Percentiles rank a stretch among this genome's conserved stretches.
Evolutionary conservation across 2,797 vertebrate species (phyloP).

Genomic region (Onychomys torridus): DNA sequence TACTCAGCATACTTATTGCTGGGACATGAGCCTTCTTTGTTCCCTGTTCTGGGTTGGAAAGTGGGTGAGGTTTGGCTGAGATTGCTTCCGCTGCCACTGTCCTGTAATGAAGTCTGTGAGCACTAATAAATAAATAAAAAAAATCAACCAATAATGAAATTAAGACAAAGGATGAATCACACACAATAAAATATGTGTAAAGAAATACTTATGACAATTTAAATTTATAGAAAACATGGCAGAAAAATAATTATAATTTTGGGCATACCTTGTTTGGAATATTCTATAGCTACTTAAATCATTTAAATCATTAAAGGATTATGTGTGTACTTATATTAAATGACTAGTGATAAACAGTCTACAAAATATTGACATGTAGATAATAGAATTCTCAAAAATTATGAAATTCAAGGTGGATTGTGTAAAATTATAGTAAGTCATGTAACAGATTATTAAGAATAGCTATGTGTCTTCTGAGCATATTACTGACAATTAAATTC

Average conservation of each 20-base stretch:
- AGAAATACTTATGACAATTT: not conserved
- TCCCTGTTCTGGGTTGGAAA: not conserved
- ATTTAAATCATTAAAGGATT: not conserved
- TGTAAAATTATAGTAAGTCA: not conserved
- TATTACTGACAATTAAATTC: not conserved
- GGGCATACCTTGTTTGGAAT: not conserved
- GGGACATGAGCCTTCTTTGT: not conserved
- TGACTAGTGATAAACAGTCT: not conserved
- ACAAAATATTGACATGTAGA: not conserved
- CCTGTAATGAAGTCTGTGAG: slow-evolving; percentile 77
- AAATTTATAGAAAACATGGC: not conserved
- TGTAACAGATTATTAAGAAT: not conserved
- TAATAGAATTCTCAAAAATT: not conserved
- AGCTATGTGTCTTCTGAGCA: not conserved
- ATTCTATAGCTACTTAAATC: not conserved
- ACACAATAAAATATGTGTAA: not conserved
- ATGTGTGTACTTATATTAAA: not conserved
- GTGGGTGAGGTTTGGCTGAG: slow-evolving; percentile 25
- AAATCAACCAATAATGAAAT: not conserved
- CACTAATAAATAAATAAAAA: slow-evolving; percentile 8
- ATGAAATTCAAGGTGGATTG: not conserved
- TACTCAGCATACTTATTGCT: not conserved
- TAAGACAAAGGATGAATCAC: not conserved
- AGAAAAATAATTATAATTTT: not conserved
- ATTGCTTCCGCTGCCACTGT: not conserved